A percentile compares a stretch with the other conserved stretches of the same genome.
Evolutionary conservation across 2,113 vertebrate species (phyloP).

Genomic region (Hypomesus transpacificus): DNA sequence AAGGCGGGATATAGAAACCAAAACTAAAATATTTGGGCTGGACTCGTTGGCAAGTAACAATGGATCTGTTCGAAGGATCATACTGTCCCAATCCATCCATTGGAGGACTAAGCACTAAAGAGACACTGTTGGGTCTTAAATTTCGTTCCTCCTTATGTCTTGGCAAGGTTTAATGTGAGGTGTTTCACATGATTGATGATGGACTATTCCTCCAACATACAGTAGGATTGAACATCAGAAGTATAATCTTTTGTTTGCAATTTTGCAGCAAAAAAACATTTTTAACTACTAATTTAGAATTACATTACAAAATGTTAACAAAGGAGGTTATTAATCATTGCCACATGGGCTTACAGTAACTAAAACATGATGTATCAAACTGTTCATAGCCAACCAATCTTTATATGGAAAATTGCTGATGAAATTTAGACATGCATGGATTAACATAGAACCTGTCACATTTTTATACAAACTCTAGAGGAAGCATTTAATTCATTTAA

Average conservation of each 20-base stretch:
- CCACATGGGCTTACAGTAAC: neutral
- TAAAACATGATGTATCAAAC: constrained; percentile 19
- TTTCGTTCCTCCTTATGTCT: constrained; percentile 33
- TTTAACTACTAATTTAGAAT: too few species aligned
- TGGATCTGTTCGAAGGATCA: constrained; percentile 50
- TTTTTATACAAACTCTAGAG: constrained; percentile 25
- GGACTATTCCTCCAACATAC: constrained; percentile 30
- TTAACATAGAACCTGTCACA: constrained; percentile 30
- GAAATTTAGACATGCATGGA: constrained; percentile 37
- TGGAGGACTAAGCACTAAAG: constrained; percentile 31
- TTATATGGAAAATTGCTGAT: constrained; percentile 31
- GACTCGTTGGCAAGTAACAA: constrained; percentile 40
- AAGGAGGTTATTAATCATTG: neutral
- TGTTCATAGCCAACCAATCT: constrained; percentile 43
- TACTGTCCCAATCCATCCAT: constrained; percentile 47
- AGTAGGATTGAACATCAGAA: too few species aligned
- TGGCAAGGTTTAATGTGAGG: constrained; percentile 25
- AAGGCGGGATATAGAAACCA: constrained; percentile 36
- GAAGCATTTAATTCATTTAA: constrained; percentile 24
- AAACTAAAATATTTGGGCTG: constrained; percentile 16
- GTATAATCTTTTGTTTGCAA: too few species aligned
- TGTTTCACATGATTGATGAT: constrained; percentile 61
- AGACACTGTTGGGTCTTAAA: constrained; percentile 52
- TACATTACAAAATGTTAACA: neutral
- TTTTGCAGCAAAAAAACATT: too few species aligned